Conservation (phyloP, 2,888 invertebrate genomes). For the Congeria kusceri region DNA sequence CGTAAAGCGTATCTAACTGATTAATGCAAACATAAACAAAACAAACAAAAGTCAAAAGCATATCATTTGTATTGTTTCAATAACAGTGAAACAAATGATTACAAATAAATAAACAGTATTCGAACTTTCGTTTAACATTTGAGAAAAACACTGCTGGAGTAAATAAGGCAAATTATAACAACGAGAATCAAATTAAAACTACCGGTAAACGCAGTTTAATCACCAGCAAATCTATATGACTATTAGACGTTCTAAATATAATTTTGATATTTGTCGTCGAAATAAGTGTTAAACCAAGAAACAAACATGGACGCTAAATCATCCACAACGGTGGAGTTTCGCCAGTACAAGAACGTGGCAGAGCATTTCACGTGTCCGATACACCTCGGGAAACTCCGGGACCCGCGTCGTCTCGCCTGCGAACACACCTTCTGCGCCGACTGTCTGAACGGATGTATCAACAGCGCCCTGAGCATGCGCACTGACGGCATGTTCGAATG, state of each 20-base stretch:
- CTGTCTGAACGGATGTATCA: conserved; percentile 60
- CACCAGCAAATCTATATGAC: no score
- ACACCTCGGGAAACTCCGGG: conserved; percentile 59
- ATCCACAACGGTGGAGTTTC: conserved; percentile 28
- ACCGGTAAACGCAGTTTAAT: no score
- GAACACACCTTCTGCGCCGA: conserved; percentile 65
- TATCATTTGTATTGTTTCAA: neutral
- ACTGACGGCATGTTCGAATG: conserved; percentile 63
- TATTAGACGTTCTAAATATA: no score
- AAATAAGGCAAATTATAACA: conserved; percentile 3
- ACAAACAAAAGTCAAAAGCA: conserved; percentile 1
- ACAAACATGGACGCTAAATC: conserved; percentile 24
- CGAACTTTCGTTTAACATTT: neutral
- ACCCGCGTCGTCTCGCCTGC: conserved; percentile 55
- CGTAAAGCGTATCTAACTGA: conserved; percentile 30
- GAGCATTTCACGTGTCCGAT: conserved; percentile 66
- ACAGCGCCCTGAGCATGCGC: conserved; percentile 41
- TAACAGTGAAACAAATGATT: neutral
- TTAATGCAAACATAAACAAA: conserved; percentile 35
- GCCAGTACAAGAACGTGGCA: conserved; percentile 61
- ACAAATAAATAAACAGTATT: neutral
- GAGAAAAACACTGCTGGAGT: neutral
- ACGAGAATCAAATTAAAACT: no score
- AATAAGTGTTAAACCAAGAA: neutral
- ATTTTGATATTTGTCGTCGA: no score